phyloP scores from a whole-genome alignment of 2,113 vertebrate species.

The Nettapus auritus region DNA sequence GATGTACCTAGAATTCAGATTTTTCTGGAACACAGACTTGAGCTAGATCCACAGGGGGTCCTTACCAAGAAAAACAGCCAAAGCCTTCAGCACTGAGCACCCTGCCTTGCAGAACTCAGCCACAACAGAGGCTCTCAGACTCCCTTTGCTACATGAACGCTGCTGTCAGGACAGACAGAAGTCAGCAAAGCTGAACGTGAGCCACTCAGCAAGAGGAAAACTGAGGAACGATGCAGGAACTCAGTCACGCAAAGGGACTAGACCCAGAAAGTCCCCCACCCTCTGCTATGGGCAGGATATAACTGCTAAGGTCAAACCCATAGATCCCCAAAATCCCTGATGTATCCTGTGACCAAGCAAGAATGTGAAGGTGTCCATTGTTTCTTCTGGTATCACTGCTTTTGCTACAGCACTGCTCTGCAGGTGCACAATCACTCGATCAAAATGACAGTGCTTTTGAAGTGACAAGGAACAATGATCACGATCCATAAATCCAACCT shows the following conservation, averaged over 20 bases:
- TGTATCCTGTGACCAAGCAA: not conserved
- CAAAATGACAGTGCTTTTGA: not conserved
- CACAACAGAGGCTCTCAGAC: accelerated
- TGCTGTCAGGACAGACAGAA: not conserved
- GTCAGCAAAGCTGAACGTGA: not conserved
- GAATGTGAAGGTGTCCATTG: not conserved
- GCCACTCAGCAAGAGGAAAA: not conserved
- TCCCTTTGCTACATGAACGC: not conserved
- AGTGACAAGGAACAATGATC: not conserved
- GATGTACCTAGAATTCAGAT: not conserved
- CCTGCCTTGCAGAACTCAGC: not conserved
- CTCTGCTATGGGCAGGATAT: not conserved
- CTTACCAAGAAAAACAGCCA: not conserved
- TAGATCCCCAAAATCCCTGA: not conserved
- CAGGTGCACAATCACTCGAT: not conserved
- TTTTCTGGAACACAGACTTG: not conserved
- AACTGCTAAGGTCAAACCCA: not conserved
- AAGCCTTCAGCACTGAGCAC: not conserved
- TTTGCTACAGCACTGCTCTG: not conserved
- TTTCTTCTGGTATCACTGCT: not conserved
- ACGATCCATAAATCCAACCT: not conserved
- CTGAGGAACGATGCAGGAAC: not conserved
- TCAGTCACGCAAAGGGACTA: not conserved
- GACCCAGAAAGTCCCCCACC: not conserved
- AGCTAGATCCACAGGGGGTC: not conserved